These are phyloP conservation scores for Toxonevra muliebris DNA, from an alignment of 2,888 invertebrate genomes.

Conservation along the genomic window DNA sequence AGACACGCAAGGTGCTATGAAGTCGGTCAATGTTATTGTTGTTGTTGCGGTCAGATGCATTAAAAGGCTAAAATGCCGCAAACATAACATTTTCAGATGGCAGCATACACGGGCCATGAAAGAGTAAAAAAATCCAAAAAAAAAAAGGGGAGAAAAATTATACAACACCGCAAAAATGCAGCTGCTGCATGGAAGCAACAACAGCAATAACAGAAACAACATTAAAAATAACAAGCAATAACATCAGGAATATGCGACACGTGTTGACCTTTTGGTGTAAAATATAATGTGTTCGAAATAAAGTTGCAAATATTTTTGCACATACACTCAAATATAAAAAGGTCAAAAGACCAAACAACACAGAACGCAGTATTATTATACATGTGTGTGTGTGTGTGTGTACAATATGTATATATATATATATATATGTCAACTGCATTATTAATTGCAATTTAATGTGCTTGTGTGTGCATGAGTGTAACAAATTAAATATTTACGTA, in stretches of 20 bases:
- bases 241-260: background rate
- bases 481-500: background rate
- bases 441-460: conserved; percentile 16
- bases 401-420: background rate
- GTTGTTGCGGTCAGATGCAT: conserved; percentile 29
- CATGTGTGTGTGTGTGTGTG: background rate
- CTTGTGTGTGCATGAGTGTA: background rate
- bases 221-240: no score
- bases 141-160: conserved; percentile 15
- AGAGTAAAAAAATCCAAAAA: background rate
- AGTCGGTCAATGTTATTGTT: no score
- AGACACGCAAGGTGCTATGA: no score
- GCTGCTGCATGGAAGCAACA: background rate
- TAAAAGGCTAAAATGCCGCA: conserved; percentile 18
- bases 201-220: background rate
- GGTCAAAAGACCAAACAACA: background rate
- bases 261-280: conserved; percentile 12
- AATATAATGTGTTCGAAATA: conserved; percentile 11
- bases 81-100: background rate
- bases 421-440: background rate
- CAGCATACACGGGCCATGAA: background rate
- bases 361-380: background rate
- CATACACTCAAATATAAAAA: background rate
- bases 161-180: conserved; percentile 21
- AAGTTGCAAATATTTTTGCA: background rate